Base-by-base conservation (phyloP, 2,888 invertebrate genomes). In the Tigriopus californicus region DNA sequence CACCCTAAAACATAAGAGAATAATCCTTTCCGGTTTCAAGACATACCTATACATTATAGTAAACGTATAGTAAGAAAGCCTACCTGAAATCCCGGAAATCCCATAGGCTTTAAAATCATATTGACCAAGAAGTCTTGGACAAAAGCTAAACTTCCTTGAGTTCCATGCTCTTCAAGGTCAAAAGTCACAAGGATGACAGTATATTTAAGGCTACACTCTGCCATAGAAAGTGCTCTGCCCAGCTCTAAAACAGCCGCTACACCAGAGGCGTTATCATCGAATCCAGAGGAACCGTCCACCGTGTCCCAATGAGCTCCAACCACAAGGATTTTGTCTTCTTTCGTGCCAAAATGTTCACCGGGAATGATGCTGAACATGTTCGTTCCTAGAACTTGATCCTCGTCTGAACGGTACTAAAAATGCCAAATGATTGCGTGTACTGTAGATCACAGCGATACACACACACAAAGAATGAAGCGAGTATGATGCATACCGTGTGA, bases 271-370 rank as follows among this genome's bases (percentile, higher is more conserved):
- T 69, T 69, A 61, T 69, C 69, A 62, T 69, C 64, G n/a, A 66
- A 62, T 57, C 66, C 66, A 51, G 62, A 61, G 10, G 64, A 64
- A 51, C 65, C 65, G 46, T 65, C 64, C 1, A 67, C 67, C 8
- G 69, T 69, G 58, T 69, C 69, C 64, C 68, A 69, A 61, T 69
- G 69, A 13, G 68, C 69, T 18, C 68, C 68, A 20, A 69, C 64
- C 5, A 69, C 61, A 25, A 67, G 60, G 3, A 68, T 68, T 54
- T 64, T 62, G 60, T 69, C 69, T 48, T 66, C 64, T 25, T 64
- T 60, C 5, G 66, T 68, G 2, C 67, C 66, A 65, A 67, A 66
- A 47, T 67, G 64, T n/a, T 62, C 61, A 1, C 68, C 68, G 24
- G 67, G 65, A n/a, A 68, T 62, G 8, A 69, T 62, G 4, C 67